Percentiles rank a stretch among this genome's conserved stretches.
Conservation (phyloP, 1,140 invertebrate genomes). For the Leptopilina boulardi region DNA sequence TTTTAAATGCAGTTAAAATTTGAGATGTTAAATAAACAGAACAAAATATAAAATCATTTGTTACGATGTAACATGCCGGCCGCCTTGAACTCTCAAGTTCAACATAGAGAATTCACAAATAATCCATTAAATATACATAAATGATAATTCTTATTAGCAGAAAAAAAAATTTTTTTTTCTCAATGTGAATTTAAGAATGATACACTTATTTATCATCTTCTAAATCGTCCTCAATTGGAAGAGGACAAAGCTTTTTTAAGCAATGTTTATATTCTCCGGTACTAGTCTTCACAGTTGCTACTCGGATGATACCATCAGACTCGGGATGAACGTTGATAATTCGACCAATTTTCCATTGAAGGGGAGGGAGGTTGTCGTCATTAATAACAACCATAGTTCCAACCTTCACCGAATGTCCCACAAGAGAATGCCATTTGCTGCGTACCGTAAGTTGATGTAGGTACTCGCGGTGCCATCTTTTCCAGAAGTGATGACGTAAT, state of each 20-base stretch:
- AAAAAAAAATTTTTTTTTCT: too few relatives aligned
- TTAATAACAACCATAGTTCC: conserved; percentile 12
- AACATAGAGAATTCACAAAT: too few relatives aligned
- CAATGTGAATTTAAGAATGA: too few relatives aligned
- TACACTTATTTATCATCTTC: not conserved
- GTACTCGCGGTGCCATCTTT: not conserved
- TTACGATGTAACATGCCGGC: too few relatives aligned
- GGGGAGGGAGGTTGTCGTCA: conserved; percentile 14
- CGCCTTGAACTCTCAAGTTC: too few relatives aligned
- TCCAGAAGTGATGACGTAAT: not conserved
- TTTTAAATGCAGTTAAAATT: too few relatives aligned
- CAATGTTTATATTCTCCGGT: not conserved
- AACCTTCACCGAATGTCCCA: not conserved
- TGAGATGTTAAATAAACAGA: not conserved
- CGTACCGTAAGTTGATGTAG: not conserved
- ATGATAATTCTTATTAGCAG: too few relatives aligned
- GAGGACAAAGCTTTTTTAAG: not conserved
- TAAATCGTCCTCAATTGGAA: not conserved
- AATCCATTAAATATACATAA: too few relatives aligned
- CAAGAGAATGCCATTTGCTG: not conserved
- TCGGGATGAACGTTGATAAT: not conserved
- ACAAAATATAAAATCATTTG: too few relatives aligned
- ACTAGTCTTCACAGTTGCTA: conserved; percentile 2
- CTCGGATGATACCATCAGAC: not conserved
- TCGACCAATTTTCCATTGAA: conserved; percentile 34